Conservation (phyloP, 2,888 invertebrate species). For the Agonopterix arenella region DNA sequence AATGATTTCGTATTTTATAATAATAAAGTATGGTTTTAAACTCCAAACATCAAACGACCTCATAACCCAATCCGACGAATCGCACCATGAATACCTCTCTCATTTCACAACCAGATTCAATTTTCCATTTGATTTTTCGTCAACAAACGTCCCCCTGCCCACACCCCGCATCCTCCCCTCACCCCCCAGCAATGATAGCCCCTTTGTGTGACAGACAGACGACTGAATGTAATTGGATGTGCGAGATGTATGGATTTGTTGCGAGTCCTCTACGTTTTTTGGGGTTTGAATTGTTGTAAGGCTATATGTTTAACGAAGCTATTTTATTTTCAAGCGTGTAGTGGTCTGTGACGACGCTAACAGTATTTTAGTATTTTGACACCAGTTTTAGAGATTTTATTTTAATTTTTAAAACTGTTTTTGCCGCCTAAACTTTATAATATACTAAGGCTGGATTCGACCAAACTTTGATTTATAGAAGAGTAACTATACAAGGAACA, state of each 20-base stretch:
- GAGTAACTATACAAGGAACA: too few relatives aligned
- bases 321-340: too few relatives aligned
- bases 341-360: too few relatives aligned
- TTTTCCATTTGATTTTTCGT: slow-evolving; percentile 30
- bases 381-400: too few relatives aligned
- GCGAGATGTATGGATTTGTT: slow-evolving; percentile 10
- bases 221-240: slow-evolving; percentile 23
- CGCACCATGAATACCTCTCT: neutral
- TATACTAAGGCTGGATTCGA: too few relatives aligned
- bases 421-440: too few relatives aligned
- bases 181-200: slow-evolving; percentile 11
- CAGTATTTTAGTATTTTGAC: too few relatives aligned
- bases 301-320: neutral
- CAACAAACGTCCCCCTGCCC: slow-evolving; percentile 18
- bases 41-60: too few relatives aligned
- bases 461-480: too few relatives aligned
- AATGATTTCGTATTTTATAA: too few relatives aligned
- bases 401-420: too few relatives aligned
- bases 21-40: too few relatives aligned
- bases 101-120: slow-evolving; percentile 15
- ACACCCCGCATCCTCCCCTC: slow-evolving; percentile 9
- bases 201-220: slow-evolving; percentile 27
- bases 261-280: neutral
- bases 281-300: neutral
- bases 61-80: neutral